phyloP scores from a whole-genome alignment of 2,113 vertebrate species.

The Stigmatopora nigra region DNA sequence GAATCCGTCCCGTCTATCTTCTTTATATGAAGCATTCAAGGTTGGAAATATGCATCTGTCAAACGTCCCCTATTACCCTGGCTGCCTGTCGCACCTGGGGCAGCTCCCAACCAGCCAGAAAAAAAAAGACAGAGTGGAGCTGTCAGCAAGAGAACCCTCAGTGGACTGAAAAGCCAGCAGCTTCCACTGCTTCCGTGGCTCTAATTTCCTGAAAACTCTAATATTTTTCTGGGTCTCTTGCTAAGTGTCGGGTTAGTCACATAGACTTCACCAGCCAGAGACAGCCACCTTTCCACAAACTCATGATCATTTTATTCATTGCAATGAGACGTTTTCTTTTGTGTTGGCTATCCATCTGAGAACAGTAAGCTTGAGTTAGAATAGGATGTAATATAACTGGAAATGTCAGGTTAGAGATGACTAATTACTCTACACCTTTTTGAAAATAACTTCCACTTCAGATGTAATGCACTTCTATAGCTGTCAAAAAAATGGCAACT shows the following conservation, averaged over 20 bases:
- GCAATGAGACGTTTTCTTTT: background rate
- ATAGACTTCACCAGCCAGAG: conserved; percentile 34
- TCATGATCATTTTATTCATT: conserved; percentile 26
- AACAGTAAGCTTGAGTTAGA: conserved; percentile 13
- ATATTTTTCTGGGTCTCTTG: conserved; percentile 46
- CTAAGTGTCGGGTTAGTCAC: conserved; percentile 50
- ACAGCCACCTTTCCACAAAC: conserved; percentile 35
- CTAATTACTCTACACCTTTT: background rate
- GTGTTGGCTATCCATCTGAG: background rate
- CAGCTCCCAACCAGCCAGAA: conserved; percentile 43
- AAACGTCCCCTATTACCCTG: conserved; percentile 60
- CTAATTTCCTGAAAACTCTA: conserved; percentile 58
- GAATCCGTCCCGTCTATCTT: conserved; percentile 61
- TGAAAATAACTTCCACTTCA: too few relatives aligned
- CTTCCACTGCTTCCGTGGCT: conserved; percentile 48
- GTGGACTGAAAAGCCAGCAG: conserved; percentile 50
- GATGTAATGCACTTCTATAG: too few relatives aligned
- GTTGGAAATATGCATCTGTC: conserved; percentile 69
- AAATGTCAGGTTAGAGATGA: background rate
- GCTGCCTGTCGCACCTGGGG: conserved; percentile 65
- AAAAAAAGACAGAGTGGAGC: conserved; percentile 59
- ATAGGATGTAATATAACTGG: background rate
- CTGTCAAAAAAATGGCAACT: too few relatives aligned
- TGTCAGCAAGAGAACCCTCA: conserved; percentile 57
- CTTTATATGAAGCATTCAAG: conserved; percentile 66